phyloP scores from a whole-genome alignment of 2,888 invertebrate species.

The Napeogenes inachia region DNA sequence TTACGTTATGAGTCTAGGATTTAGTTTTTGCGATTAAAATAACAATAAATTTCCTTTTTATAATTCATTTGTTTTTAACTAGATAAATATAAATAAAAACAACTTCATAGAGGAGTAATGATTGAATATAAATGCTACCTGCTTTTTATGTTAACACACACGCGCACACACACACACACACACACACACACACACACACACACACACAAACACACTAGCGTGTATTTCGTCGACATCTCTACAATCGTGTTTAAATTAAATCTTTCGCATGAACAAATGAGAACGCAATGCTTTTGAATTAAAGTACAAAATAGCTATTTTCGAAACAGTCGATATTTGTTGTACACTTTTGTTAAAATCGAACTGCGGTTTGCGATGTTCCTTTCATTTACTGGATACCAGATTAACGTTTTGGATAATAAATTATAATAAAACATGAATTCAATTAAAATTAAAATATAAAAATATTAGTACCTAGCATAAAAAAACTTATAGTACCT shows the following conservation, averaged over 20 bases:
- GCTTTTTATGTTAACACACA: not conserved
- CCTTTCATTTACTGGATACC: not conserved
- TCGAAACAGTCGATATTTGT: not conserved
- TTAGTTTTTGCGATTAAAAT: too few species aligned
- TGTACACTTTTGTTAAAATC: slow-evolving; percentile 1
- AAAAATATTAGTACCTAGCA: too few species aligned
- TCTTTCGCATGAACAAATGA: not conserved
- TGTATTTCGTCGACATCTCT: not conserved
- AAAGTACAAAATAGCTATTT: not conserved
- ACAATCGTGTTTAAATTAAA: not conserved
- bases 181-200: too few species aligned
- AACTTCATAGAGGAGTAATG: too few species aligned
- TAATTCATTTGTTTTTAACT: too few species aligned
- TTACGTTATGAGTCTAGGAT: too few species aligned
- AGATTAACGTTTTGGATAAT: not conserved
- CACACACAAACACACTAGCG: too few species aligned
- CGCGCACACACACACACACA: too few species aligned
- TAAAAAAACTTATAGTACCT: too few species aligned
- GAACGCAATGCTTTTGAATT: not conserved
- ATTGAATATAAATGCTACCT: too few species aligned
- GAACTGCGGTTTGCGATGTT: not conserved
- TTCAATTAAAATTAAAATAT: not conserved
- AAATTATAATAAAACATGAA: not conserved
- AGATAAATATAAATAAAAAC: too few species aligned
- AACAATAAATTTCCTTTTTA: too few species aligned